Evolutionary conservation across 2,797 vertebrate species (phyloP).

Genomic region (Lagorchestes hirsutus): DNA sequence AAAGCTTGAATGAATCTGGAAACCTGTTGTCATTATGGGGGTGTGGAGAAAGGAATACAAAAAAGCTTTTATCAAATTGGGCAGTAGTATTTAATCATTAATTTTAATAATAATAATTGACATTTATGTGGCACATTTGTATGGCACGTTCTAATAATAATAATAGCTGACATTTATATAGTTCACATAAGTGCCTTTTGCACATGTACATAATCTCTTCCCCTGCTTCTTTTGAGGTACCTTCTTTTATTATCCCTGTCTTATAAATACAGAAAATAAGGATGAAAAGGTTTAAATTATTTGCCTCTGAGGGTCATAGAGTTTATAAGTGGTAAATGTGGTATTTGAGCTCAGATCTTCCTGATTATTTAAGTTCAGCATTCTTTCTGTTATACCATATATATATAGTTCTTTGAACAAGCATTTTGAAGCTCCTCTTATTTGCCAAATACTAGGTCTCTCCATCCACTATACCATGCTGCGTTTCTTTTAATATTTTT

Average conservation of each 20-base stretch:
- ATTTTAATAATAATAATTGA: background rate
- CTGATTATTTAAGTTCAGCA: background rate
- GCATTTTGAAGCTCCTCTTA: background rate
- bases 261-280: background rate
- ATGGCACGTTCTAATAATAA: background rate
- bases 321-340: background rate
- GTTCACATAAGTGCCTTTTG: background rate
- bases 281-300: background rate
- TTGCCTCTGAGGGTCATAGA: background rate
- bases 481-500: constrained; percentile 39
- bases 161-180: background rate
- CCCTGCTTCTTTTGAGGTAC: background rate
- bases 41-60: background rate
- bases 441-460: background rate
- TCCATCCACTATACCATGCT: background rate
- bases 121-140: background rate
- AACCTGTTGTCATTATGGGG: background rate
- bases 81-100: background rate
- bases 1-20: background rate
- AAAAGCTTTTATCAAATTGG: background rate
- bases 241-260: background rate
- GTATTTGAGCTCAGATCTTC: background rate
- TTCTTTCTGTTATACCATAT: background rate
- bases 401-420: background rate
- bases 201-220: background rate